Percentiles rank a stretch among this genome's conserved stretches.
These are phyloP conservation scores for Lithophane leautieri DNA, from an alignment of 2,888 invertebrate genomes.

Conservation along the genomic window DNA sequence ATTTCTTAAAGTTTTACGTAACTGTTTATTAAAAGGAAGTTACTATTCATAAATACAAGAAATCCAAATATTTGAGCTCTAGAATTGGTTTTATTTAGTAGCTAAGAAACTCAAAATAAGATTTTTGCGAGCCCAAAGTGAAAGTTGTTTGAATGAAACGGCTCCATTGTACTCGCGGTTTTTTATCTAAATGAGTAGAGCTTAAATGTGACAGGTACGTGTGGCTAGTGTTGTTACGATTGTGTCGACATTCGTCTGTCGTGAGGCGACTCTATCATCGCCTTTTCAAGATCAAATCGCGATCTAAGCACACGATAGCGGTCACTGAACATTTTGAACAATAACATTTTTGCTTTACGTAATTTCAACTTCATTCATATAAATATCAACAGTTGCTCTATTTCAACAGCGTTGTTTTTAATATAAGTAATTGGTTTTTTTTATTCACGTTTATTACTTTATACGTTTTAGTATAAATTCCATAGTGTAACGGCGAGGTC, in stretches of 20 bases:
- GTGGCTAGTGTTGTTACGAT: constrained; percentile 12
- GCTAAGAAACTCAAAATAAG: constrained; percentile 4
- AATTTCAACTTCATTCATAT: constrained; percentile 34
- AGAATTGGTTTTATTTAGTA: constrained; percentile 5
- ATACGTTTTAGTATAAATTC: background rate
- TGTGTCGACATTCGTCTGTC: constrained; percentile 42
- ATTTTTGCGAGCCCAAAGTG: constrained; percentile 25
- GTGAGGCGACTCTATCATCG: constrained; percentile 43
- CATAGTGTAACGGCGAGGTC: constrained; percentile 26
- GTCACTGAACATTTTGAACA: constrained; percentile 45
- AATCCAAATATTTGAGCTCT: background rate
- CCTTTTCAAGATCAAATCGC: constrained; percentile 72
- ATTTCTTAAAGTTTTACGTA: background rate
- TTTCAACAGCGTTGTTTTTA: constrained; percentile 28
- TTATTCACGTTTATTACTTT: background rate
- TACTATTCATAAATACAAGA: background rate
- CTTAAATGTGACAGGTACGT: constrained; percentile 13
- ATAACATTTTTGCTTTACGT: constrained; percentile 29
- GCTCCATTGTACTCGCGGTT: constrained; percentile 34
- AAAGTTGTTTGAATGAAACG: constrained; percentile 48
- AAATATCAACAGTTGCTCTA: background rate
- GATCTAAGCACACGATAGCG: constrained; percentile 67
- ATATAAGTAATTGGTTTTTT: constrained; percentile 17
- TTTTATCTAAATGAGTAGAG: constrained; percentile 33
- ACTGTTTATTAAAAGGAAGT: background rate